Evolutionary conservation across 2,113 vertebrate species (phyloP), one percentile per base, ranked within the genome.

Genomic region (Lipotes vexillifer): DNA sequence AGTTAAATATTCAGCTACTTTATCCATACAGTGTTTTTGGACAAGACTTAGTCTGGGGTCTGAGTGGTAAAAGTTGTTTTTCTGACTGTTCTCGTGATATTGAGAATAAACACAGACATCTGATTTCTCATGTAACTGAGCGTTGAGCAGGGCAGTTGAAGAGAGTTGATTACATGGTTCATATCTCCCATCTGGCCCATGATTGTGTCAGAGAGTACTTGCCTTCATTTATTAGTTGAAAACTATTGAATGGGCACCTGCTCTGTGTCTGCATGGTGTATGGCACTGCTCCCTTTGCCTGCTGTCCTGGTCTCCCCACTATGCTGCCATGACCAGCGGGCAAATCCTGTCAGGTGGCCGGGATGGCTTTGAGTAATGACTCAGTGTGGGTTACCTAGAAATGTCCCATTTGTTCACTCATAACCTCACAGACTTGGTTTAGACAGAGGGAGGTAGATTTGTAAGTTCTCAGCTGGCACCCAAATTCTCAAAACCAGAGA

Each of bases 311-410:
- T 52, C 63, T 41, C 71, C 3, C 36, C 3, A 17, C 7, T 61
- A 15, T 36, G 57, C 23, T 49, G 52, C 83, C 33, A 8, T 13
- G 49, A 18, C 65, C 13, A 9, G 12, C 6, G 41, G 80, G 83
- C 15, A 88, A 49, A 55, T 52, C 63, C 63, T 92, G 55, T 52
- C 57, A 5, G n/a, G 23, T 41, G 38, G 52, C 88, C 25, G 66
- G 57, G 59, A 46, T 31, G 89, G 29, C 84, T 96, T 41, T 80
- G 83, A 78, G 31, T 59, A n/a, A 14, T 94, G 96, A 96, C 90
- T 96, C 92, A 69, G 0, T 77, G 38, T n/a, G 88, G 75, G 38
- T 85, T 91, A 55, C 72, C 97, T 95, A 77, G 66, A 97, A 97
- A 94, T 41, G 61, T 31, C 83, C 69, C 44, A 9, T 49, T 44